Evolutionary conservation across 2,888 invertebrate species (phyloP), one percentile per base, ranked within the genome.

Genomic region (Caenorhabditis afra): DNA sequence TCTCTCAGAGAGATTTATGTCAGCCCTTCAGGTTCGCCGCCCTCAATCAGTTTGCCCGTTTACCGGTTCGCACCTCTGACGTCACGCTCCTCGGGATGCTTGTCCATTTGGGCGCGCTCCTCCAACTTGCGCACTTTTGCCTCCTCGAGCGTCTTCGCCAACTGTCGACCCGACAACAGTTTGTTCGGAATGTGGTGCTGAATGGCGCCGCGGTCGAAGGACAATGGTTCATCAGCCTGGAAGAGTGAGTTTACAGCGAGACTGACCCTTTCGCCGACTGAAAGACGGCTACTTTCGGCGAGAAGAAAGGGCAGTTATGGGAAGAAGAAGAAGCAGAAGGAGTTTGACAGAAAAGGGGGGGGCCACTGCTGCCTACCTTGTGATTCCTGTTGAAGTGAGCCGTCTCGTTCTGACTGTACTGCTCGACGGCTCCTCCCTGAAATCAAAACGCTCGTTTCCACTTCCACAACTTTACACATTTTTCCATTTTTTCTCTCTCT

Each of bases 371-470:
- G 11, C 67, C 14, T 12, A 82, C 83, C 68, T 85, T 82, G 49
- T 85, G 85, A 10, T 79, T 75, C 23, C 87, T 62, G 41, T 82
- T 62, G 66, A 87, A 87, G 52, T 82, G 84, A 8, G 86, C 86
- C 37, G 85, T 83, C 47, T 82, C 82, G 53, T 86, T 85, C 35
- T 82, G 82, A n/a, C 81, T 84, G 71, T 87, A 87, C 41, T 82
- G 80, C 37, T 79, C 79, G 64, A 82, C 74, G 16, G 81, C 80
- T 45, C 76, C 65, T 12, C 81, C 82, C 85, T 85, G 81, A 29
- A 29, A 29, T 5, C 29, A 29, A 29, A 29, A 29, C 29, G 29
- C 29, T 29, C 29, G 29, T 5, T 29, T 29, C 18, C 82, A 83
- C n/a, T 14, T 44, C 8, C 7, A 18, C 10, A 50, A 29, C 35